These are phyloP conservation scores for Leptopilina syphax DNA, from an alignment of 2,888 invertebrate genomes.

Conservation along the genomic window DNA sequence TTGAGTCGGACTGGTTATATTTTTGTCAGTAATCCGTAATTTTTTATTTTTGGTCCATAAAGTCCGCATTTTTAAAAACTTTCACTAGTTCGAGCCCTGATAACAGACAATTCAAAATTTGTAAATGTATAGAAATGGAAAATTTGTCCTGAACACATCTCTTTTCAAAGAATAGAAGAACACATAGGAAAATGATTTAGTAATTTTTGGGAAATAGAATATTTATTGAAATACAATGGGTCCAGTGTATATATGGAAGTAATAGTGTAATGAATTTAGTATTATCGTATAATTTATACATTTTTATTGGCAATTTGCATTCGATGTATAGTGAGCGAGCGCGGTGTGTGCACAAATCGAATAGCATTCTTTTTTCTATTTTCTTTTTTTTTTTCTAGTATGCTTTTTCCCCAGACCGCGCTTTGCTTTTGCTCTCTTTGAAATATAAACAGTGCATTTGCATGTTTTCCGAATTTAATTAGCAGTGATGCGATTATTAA, in stretches of 20 bases:
- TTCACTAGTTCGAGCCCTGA: too few relatives aligned
- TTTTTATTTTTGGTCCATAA: too few relatives aligned
- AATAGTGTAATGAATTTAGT: slow-evolving; percentile 70
- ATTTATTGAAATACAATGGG: slow-evolving; percentile 43
- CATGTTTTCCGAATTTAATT: slow-evolving; percentile 76
- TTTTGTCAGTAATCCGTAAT: too few relatives aligned
- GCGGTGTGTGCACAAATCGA: slow-evolving; percentile 30
- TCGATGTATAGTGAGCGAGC: slow-evolving; percentile 57
- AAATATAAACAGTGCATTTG: slow-evolving; percentile 74
- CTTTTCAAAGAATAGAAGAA: not conserved
- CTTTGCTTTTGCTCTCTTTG: slow-evolving; percentile 54
- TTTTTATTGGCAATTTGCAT: slow-evolving; percentile 75
- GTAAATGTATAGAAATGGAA: too few relatives aligned
- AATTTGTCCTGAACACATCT: too few relatives aligned
- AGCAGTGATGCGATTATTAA: slow-evolving; percentile 75
- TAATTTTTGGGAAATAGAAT: not conserved
- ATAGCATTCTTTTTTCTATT: slow-evolving; percentile 32
- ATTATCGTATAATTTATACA: slow-evolving; percentile 71
- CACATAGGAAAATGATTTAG: not conserved
- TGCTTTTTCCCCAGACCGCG: slow-evolving; percentile 44
- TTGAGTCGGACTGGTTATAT: too few relatives aligned
- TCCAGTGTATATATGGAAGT: slow-evolving; percentile 42
- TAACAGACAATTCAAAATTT: too few relatives aligned
- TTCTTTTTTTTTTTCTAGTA: slow-evolving; percentile 52
- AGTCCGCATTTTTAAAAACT: too few relatives aligned